Base-by-base conservation (phyloP, 2,888 invertebrate genomes). In the Theretra japonica region DNA sequence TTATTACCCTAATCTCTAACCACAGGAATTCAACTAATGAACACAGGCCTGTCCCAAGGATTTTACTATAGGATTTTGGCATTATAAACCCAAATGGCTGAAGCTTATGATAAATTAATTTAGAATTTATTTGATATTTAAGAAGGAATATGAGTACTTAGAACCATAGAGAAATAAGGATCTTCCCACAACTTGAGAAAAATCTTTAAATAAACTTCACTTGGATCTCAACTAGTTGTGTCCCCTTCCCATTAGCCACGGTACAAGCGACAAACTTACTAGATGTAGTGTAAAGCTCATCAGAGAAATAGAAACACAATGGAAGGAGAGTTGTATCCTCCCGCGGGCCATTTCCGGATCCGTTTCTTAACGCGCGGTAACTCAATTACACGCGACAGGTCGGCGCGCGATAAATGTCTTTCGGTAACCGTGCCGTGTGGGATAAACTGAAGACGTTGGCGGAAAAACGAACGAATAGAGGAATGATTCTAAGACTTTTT, bases 341-440 rank as follows among this genome's bases (percentile, higher is more conserved):
- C 79, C 77, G 90, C 88, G 91, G 86, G 89, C 86, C 87, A 86
- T 88, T 82, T 80, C 78, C 75, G 76, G 28, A 70, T 84, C 79
- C 85, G 85, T 86, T 87, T 86, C 89, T 87, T 86, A 84, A 86
- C 80, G 76, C 75, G 79, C 86, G 88, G 87, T 91, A 92, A 92
- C 92, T 92, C 92, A 91, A 93, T 91, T 92, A 92, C 86, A 80
- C 79, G 85, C 87, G 91, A 91, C 92, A 92, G 90, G 87, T 88
- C 89, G 83, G 82, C 82, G 79, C 85, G 88, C 90, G 90, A 91
- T 91, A 89, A 91, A 90, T 90, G 89, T 87, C 87, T 86, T 84
- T 82, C 80, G 82, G 80, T 80, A 77, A 78, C 77, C 60, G 41
- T 68, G 57, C 50, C 72, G 17, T 23, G 68, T 23, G 41, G 73